Evolutionary conservation across 2,113 vertebrate species (phyloP), one percentile per base, ranked within the genome.

Genomic region (Rana temporaria): DNA sequence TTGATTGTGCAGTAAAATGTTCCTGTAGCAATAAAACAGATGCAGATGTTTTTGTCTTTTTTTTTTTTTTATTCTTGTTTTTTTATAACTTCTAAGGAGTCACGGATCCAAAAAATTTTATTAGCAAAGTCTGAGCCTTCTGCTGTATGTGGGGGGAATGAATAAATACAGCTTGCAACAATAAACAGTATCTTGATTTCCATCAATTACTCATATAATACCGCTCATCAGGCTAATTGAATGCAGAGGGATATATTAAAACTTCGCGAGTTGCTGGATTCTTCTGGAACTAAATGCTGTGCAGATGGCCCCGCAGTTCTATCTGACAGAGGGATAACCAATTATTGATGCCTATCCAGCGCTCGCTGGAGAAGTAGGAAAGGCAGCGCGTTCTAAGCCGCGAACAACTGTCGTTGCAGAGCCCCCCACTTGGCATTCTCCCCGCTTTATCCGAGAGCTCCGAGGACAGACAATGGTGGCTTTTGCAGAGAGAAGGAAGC

Each of bases 401-500:
- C 86, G 88, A 92, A 87, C 88, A 87, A 90, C 90, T 89, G 88
- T 88, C 90, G 89, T 90, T 86, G 87, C 73, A 2, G 78, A 90
- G 85, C 87, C 82, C 87, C 84, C 89, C 85, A 89, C 90, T 91
- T 91, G 89, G 89, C 90, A 89, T 86, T 84, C 81, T 86, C 88
- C 85, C 89, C 84, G 72, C 88, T 91, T 48, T 24, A 20, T 84
- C 87, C 88, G 87, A 86, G 88, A 89, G 86, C 77, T 48, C 42
- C 48, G 79, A 91, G 72, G 26, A n/a, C 1, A 62, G 87, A 92
- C 91, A 92, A 92, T 91, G 90, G 90, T 88, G 89, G 90, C 91
- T 92, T 30, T 92, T 92, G 88, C 90, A 89, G 87, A 92, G 90
- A 88, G 88, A 0, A 88, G 88, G 87, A 87, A 91, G 90, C 88